Evolutionary conservation across 2,797 vertebrate species (phyloP).

Genomic region (Chromobotia macracanthus): DNA sequence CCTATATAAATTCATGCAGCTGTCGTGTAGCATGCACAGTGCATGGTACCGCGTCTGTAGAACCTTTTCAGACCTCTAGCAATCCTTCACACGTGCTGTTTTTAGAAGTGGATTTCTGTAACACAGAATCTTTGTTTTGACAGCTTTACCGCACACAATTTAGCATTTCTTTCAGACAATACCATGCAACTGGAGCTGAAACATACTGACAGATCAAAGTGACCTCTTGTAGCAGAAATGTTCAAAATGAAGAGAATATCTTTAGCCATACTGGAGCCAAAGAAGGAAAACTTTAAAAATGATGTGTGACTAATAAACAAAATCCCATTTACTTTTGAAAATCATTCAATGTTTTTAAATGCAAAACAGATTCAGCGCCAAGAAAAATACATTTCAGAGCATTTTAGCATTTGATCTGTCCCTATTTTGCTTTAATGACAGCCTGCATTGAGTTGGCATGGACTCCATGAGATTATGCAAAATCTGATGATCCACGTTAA

Average conservation of each 20-base stretch:
- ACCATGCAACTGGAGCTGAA: constrained; percentile 6
- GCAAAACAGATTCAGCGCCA: too few species aligned
- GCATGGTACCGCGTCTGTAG: neutral
- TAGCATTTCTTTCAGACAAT: neutral
- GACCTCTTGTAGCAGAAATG: constrained; percentile 3
- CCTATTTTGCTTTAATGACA: too few species aligned
- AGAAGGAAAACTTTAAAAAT: too few species aligned
- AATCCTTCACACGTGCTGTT: neutral
- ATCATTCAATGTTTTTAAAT: too few species aligned
- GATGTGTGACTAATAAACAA: too few species aligned
- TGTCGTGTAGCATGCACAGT: neutral
- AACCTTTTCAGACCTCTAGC: neutral
- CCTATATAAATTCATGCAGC: neutral
- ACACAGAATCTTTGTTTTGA: neutral
- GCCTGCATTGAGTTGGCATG: too few species aligned
- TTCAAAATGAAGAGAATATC: neutral
- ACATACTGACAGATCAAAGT: constrained; percentile 17
- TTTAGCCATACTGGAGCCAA: too few species aligned
- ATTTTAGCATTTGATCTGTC: too few species aligned
- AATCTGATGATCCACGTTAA: too few species aligned
- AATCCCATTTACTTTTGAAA: too few species aligned
- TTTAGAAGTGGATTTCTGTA: constrained; percentile 1
- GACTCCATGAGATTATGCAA: too few species aligned
- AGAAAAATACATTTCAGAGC: too few species aligned
- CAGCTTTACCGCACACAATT: constrained; percentile 1